Evolutionary conservation across 2,113 vertebrate genomes (phyloP), one percentile per base, ranked within the genome.

Genomic region (Lates calcarifer): DNA sequence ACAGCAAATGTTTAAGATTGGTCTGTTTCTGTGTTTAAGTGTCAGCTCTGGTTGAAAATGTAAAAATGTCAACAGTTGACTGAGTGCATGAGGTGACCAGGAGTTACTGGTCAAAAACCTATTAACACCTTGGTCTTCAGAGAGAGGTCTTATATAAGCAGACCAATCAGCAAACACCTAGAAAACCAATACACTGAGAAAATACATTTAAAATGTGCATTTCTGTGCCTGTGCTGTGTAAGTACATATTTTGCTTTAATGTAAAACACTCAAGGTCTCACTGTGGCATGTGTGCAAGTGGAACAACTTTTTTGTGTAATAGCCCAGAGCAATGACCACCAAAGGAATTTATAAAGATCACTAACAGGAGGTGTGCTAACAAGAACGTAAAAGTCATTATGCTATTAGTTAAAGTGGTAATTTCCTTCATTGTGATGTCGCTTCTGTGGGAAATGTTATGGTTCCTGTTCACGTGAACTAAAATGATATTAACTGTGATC

Each of bases 11-110:
- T 53, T 60, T 8, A 33, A 45, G 33, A 31, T 33, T 15, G 39
- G 58, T 26, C n/a, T 33, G 24, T 18, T 4, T 79, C 14, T 72
- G 55, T 1, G 17, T 61, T 67, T 28, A 68, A 71, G 57, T 53
- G 53, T 60, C 22, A 29, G 35, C 49, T 65, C 22, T 70, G 64
- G 33, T 71, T 70, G n/a, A 24, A 77, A 73, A 71, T 53, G 47
- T 82, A 82, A 88, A 92, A 81, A 89, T 78, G 77, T 88, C 82
- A 89, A 41, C 70, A 70, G 18, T 39, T 67, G 45, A 58, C 67
- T 5, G n/a, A 37, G n/a, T 3, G 17, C 26, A 56, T 12, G 56
- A 83, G 58, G 26, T 72, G 43, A 72, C 64, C 51, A n/a, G 77
- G 43, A 39, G 43, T 58, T 39, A 47, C 43, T 62, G 29, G 67